These are phyloP conservation scores for Halocaridina rubra DNA, from an alignment of 2,888 invertebrate species.

Conservation along the genomic window DNA sequence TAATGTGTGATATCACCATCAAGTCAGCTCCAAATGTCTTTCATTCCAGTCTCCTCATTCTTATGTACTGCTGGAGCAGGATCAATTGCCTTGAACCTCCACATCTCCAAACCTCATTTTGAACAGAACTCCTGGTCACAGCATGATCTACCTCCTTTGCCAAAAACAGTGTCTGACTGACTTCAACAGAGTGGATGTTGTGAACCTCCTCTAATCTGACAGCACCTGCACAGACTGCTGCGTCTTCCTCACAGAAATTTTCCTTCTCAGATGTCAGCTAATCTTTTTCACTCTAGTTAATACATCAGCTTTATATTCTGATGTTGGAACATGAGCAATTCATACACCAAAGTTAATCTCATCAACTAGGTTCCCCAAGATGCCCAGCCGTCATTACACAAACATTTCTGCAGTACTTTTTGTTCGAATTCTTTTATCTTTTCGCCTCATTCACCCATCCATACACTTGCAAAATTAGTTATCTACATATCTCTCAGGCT, in stretches of 20 bases:
- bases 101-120: background rate
- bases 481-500: too few relatives aligned
- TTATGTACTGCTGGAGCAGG: slow-evolving; percentile 3
- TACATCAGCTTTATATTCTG: slow-evolving; percentile 22
- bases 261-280: background rate
- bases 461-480: too few relatives aligned
- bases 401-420: slow-evolving; percentile 26
- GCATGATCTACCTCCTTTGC: background rate
- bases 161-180: background rate
- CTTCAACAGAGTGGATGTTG: slow-evolving; percentile 18
- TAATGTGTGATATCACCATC: slow-evolving; percentile 19
- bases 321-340: background rate
- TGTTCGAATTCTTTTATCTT: background rate
- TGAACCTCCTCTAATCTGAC: background rate
- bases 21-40: background rate
- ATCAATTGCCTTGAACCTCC: background rate
- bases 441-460: too few relatives aligned
- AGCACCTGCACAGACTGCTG: background rate
- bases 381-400: slow-evolving; percentile 12
- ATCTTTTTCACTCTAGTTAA: slow-evolving; percentile 13
- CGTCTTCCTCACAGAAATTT: background rate
- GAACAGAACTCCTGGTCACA: background rate
- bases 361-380: background rate
- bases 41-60: background rate
- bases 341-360: background rate